Base-by-base conservation (phyloP, 2,888 invertebrate genomes). In the Griposia aprilina region DNA sequence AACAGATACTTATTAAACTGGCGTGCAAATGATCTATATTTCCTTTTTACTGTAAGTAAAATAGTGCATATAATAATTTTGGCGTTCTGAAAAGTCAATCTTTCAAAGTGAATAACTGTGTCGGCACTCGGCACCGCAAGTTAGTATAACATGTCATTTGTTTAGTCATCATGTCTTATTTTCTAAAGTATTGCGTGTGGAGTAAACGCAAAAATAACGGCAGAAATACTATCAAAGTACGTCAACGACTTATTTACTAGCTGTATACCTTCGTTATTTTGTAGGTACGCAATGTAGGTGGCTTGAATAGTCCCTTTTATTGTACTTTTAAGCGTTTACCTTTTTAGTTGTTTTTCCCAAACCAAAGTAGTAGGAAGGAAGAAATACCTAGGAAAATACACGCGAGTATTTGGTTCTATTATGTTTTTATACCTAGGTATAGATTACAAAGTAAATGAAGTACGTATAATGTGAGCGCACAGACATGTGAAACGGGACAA, bases 401-500 rank as follows among this genome's bases (percentile, higher is more conserved):
- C 4, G 41, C 30, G 20, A 17, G 23, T 57, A 50, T 68, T 48
- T 36, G 30, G 8, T 78, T 45, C 41, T 36, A 41, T 66, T 57
- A 36, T 26, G 20, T 57, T 20, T 30, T 13, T 23, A 63, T 15
- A 30, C 13, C 6, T 23, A 41, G 10, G 6, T 45, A 65, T 41
- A 30, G 52, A 60, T 70, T 52, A 55, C 60, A 50, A 68, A 62
- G 41, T 65, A 72, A 63, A 48, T 76, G 36, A 57, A 74, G 48
- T 76, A 65, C 55, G 11, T 76, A 65, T 45, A 76, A 55, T 70
- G 55, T 71, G 67, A 57, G 73, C 66, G 62, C 66, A 57, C 57
- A 65, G 78, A 86, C 89, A 90, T 91, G 91, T 91, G 90, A 92
- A 93, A 90, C 91, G 85, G 90, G 86, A 91, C 92, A 91, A 83